Evolutionary conservation across 2,888 invertebrate genomes (phyloP).

Genomic region (Stegophylla sp.): DNA sequence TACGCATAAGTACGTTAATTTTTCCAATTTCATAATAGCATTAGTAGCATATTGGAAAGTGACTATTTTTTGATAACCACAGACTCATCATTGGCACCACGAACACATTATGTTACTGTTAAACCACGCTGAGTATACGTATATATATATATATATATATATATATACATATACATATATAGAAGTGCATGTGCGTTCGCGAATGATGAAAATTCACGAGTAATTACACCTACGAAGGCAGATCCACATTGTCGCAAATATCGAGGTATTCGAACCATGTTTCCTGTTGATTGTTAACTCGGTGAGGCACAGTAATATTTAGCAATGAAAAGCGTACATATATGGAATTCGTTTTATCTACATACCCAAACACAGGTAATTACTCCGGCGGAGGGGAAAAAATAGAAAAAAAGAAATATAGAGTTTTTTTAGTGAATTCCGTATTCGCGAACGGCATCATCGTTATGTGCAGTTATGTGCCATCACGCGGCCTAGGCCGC

Average conservation of each 20-base stretch:
- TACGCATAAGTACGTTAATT: too few relatives aligned
- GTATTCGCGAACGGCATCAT: neutral
- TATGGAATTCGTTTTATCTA: constrained; percentile 12
- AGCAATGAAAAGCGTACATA: constrained; percentile 8
- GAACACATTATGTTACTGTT: too few relatives aligned
- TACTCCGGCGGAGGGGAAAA: neutral
- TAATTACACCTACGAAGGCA: constrained; percentile 11
- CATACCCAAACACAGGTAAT: neutral
- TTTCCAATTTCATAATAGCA: too few relatives aligned
- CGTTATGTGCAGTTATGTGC: neutral
- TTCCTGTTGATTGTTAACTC: constrained; percentile 44
- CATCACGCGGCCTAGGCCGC: neutral
- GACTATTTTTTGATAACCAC: too few relatives aligned
- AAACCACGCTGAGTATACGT: too few relatives aligned
- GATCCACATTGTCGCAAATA: neutral
- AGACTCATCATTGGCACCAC: too few relatives aligned
- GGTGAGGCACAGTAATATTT: neutral
- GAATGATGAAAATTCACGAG: constrained; percentile 11
- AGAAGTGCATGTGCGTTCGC: neutral
- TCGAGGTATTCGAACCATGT: constrained; percentile 39
- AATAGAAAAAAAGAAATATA: neutral
- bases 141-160: too few relatives aligned
- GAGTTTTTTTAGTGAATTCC: neutral
- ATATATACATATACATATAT: too few relatives aligned
- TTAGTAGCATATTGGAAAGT: too few relatives aligned